phyloP scores from a whole-genome alignment of 2,113 vertebrate species.

The Grantiella picta region DNA sequence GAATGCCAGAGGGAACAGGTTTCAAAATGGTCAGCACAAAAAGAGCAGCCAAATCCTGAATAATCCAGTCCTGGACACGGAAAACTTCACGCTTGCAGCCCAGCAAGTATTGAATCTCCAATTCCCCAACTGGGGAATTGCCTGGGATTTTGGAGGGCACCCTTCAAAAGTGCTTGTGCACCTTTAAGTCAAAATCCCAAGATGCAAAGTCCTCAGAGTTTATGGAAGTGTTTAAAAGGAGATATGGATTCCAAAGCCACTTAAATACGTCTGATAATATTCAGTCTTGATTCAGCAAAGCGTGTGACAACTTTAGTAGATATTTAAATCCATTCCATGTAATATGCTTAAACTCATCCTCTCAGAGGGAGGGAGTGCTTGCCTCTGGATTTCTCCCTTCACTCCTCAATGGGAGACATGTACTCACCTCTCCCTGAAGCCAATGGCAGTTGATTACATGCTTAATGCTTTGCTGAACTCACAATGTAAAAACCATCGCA shows the following conservation, averaged over 20 bases:
- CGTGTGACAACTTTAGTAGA: not conserved
- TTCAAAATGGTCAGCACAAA: not conserved
- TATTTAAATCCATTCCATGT: slow-evolving; percentile 8
- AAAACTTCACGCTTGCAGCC: rapidly evolving
- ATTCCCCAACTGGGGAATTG: not conserved
- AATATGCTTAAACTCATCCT: not conserved
- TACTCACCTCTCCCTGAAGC: not conserved
- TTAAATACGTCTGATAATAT: not conserved
- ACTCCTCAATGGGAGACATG: not conserved
- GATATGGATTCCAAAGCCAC: not conserved
- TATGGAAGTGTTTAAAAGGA: not conserved
- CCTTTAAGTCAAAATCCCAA: not conserved
- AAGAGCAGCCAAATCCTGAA: not conserved
- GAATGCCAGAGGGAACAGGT: not conserved
- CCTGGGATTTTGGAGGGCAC: not conserved
- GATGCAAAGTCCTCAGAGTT: not conserved
- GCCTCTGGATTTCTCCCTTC: not conserved
- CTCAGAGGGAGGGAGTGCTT: not conserved
- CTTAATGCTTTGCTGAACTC: not conserved
- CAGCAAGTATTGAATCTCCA: not conserved
- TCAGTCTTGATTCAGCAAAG: slow-evolving; percentile 22
- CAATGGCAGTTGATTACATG: not conserved
- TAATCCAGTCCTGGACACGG: not conserved
- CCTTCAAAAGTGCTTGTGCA: not conserved
- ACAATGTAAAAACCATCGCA: not conserved